A percentile compares a stretch with the other conserved stretches of the same genome.
These are phyloP conservation scores for Drosophila kanekoi DNA, from an alignment of 2,888 invertebrate genomes.

Conservation along the genomic window DNA sequence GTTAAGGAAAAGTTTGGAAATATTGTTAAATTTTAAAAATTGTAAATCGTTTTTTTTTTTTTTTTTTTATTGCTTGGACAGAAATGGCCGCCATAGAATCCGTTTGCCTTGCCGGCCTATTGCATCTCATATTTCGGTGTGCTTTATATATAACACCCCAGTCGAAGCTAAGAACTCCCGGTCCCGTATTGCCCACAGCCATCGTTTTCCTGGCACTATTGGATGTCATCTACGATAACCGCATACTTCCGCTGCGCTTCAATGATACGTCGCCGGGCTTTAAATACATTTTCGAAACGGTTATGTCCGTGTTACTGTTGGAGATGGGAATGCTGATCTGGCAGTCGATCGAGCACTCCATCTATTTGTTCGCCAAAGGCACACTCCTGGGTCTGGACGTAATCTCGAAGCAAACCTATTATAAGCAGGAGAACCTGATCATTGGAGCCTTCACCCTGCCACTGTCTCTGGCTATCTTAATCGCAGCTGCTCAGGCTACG, in stretches of 20 bases:
- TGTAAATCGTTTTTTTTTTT: slow-evolving; percentile 1
- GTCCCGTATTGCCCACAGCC: slow-evolving; percentile 28
- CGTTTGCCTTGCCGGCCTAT: slow-evolving; percentile 26
- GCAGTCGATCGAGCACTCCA: slow-evolving; percentile 39
- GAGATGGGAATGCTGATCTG: slow-evolving; percentile 46
- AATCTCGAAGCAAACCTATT: slow-evolving; percentile 11
- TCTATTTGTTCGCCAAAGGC: slow-evolving; percentile 15
- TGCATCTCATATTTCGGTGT: slow-evolving; percentile 39
- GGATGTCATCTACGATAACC: slow-evolving; percentile 50
- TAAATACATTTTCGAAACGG: slow-evolving; percentile 33
- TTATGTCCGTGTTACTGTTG: slow-evolving; percentile 31
- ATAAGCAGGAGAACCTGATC: slow-evolving; percentile 20
- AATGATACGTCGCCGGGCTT: not conserved
- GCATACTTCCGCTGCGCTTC: slow-evolving; percentile 36
- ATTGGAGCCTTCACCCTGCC: slow-evolving; percentile 57
- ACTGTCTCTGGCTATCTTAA: slow-evolving; percentile 46
- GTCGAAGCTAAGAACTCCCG: slow-evolving; percentile 24
- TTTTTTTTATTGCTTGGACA: not conserved
- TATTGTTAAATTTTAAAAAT: slow-evolving; percentile 3
- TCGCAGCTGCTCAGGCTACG: slow-evolving; percentile 27
- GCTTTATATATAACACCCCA: slow-evolving; percentile 25
- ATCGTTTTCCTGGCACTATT: slow-evolving; percentile 39
- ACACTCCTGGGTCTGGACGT: slow-evolving; percentile 26
- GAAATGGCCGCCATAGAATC: slow-evolving; percentile 42
- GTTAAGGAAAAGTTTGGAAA: not conserved